Evolutionary conservation across 2,113 vertebrate genomes (phyloP), one percentile per base, ranked within the genome.

Genomic region (Poeciliopsis occidentalis): DNA sequence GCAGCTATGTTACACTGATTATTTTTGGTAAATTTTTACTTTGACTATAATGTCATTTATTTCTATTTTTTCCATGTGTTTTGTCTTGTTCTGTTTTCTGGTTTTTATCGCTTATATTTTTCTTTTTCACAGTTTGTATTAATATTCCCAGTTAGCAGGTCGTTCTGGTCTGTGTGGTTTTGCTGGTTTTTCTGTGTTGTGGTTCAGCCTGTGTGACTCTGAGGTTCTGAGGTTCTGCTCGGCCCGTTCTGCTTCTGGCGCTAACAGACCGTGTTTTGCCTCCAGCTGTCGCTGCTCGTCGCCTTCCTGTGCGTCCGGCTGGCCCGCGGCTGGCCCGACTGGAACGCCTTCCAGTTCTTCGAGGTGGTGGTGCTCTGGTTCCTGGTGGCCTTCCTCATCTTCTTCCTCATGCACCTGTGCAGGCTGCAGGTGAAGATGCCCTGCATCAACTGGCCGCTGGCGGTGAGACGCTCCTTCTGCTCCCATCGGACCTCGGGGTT

Each of bases 401-500:
- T 98, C 87, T 95, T 97, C 86, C 67, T 97, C 80, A 94, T 96
- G 92, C 93, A 97, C 77, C 80, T 98, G 64, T 95, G 97, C 92
- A 84, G 95, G 68, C 85, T 97, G 85, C 96, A 98, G 93, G 82
- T 72, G 0, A 90, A 85, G 86, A 95, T 98, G 80, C 94, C 93
- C 11, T 98, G 97, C 7, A 96, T 99, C 88, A 97, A 96, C 92
- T 98, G 97, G 97, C 94, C 96, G 0, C 90, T 98, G 39, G 95
- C 96, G 69, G 97, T 98, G 94, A 95, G 96, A 12, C 10, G 26
- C 27, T 7, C 13, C 27, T 7, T 29, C 27, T 62, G 19, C 29
- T 17, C 3, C 62, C 30, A 8, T 24, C 62, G 2, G n/a, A 15
- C 44, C 44, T 17, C 17, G 26, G 34, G 10, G 10, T 64, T 65